Evolutionary conservation across 2,113 vertebrate genomes (phyloP).

Genomic region (Albula goreensis): DNA sequence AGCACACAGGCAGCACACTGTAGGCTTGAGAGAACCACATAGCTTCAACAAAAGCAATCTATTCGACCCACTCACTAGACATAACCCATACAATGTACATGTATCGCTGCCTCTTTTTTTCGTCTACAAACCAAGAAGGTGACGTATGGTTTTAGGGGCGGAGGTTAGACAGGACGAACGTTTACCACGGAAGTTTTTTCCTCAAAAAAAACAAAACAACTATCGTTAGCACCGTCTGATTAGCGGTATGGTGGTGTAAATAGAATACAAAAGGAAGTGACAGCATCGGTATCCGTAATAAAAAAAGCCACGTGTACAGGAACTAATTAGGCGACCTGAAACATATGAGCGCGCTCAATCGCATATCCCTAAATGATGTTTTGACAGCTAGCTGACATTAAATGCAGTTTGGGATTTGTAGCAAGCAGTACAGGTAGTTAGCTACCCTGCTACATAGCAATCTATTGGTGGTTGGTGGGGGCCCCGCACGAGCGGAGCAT

Average conservation of each 20-base stretch:
- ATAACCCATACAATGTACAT: background rate
- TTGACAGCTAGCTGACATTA: background rate
- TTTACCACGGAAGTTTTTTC: background rate
- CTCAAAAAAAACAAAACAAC: background rate
- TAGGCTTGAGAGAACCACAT: no score
- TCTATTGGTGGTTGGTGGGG: background rate
- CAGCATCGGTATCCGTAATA: background rate
- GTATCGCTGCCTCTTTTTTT: background rate
- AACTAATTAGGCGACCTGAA: constrained; percentile 28
- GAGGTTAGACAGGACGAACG: background rate
- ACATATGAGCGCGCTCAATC: background rate
- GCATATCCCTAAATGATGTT: background rate
- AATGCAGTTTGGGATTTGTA: constrained; percentile 32
- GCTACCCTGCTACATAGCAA: background rate
- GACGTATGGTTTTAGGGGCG: background rate
- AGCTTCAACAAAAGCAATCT: no score
- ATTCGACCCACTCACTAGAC: no score
- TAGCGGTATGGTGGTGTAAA: background rate
- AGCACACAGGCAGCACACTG: no score
- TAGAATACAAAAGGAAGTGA: background rate
- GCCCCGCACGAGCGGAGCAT: background rate
- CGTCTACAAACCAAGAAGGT: background rate
- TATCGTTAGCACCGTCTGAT: background rate
- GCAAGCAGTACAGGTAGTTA: background rate
- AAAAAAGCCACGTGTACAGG: constrained; percentile 63